These are phyloP conservation scores for Entomobrya proxima DNA, from an alignment of 2,888 invertebrate species.

Conservation along the genomic window DNA sequence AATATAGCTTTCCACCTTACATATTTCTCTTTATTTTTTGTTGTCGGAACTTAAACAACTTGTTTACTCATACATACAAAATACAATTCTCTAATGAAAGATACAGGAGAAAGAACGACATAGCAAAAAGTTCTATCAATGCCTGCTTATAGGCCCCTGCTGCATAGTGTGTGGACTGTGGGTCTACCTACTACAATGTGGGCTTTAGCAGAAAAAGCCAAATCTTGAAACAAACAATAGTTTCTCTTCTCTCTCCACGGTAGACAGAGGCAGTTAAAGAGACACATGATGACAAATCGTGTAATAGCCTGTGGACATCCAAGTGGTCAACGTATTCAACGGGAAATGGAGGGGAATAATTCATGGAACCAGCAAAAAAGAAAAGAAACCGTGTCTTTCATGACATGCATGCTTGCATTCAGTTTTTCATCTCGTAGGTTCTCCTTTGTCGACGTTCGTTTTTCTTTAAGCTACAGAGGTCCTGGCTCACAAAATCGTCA, in stretches of 20 bases:
- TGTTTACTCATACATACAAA: constrained; percentile 51
- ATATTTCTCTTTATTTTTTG: constrained; percentile 16
- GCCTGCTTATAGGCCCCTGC: not conserved
- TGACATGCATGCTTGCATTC: constrained; percentile 57
- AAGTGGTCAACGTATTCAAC: constrained; percentile 64
- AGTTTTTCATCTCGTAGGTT: constrained; percentile 39
- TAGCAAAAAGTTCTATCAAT: not conserved
- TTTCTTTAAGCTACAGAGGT: not conserved
- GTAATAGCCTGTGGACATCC: constrained; percentile 66
- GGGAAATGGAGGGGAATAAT: constrained; percentile 68
- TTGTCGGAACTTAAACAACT: constrained; percentile 17
- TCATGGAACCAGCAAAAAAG: constrained; percentile 57
- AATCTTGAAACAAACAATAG: constrained; percentile 7
- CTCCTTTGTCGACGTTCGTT: constrained; percentile 1
- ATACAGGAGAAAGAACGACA: not conserved
- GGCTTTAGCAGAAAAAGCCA: constrained; percentile 14
- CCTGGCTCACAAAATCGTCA: not conserved
- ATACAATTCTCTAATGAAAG: constrained; percentile 21
- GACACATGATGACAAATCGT: constrained; percentile 66
- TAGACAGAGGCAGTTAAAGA: constrained; percentile 50
- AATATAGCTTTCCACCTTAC: constrained; percentile 1
- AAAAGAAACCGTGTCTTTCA: constrained; percentile 62
- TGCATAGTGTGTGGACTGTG: not conserved
- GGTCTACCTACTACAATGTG: not conserved
- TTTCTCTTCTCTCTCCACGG: not conserved